Evolutionary conservation across 2,888 invertebrate species (phyloP).

Genomic region (Melieria omissa): DNA sequence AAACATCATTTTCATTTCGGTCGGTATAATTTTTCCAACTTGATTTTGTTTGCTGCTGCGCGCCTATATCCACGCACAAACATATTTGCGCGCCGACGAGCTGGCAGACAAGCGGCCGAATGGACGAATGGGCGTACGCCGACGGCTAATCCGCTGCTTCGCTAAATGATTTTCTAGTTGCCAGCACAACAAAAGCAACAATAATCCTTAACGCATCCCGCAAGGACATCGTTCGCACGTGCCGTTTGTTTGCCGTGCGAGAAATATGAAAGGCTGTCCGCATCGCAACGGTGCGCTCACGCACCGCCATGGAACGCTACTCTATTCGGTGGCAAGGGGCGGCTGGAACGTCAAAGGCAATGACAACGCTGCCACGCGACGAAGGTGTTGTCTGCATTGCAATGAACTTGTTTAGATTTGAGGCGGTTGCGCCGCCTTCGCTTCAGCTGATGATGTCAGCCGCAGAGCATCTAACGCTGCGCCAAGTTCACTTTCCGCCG

Average conservation of each 20-base stretch:
- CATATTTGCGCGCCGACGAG: background rate
- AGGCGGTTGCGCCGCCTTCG: background rate
- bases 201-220: conserved; percentile 43
- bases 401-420: conserved; percentile 1
- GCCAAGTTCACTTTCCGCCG: too few species aligned
- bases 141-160: conserved; percentile 57
- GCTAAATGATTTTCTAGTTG: conserved; percentile 64
- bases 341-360: too few species aligned
- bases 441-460: too few species aligned
- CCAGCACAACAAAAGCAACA: conserved; percentile 46
- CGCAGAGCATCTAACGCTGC: too few species aligned
- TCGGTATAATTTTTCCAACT: conserved; percentile 19
- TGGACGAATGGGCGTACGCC: conserved; percentile 48
- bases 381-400: background rate
- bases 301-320: too few species aligned
- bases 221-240: conserved; percentile 54
- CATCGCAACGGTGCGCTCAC: conserved; percentile 3
- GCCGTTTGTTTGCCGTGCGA: conserved; percentile 53
- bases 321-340: too few species aligned
- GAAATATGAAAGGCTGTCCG: conserved; percentile 18
- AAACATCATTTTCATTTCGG: conserved; percentile 62
- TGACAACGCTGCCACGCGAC: too few species aligned
- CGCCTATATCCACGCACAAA: background rate
- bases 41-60: conserved; percentile 28
- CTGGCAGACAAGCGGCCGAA: background rate